Evolutionary conservation across 2,113 vertebrate species (phyloP), one percentile per base, ranked within the genome.

Genomic region (Axis porcinus): DNA sequence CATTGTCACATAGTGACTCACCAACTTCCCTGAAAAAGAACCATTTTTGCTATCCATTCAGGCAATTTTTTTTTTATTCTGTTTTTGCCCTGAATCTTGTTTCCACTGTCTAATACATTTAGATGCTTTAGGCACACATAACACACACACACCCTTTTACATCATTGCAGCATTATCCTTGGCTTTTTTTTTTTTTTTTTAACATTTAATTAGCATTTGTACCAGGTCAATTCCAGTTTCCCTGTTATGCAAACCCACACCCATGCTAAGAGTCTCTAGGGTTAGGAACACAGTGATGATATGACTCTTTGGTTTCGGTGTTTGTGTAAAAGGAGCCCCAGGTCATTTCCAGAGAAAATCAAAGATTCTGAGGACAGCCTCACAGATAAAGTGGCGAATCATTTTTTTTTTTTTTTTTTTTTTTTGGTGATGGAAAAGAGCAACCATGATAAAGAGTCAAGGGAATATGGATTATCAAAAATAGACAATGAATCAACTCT

Each of bases 201-300:
- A 92, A 17, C 52, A 89, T 93, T 96, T 93, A 93, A 96, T 98
- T 98, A 97, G 86, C 94, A 97, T 98, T 95, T 93, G 94, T 97
- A 95, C 95, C 95, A 90, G 95, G 95, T 97, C 96, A 98, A 58
- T 96, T 92, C 89, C 87, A 88, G 93, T 96, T 98, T 96, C 86
- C 86, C 95, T 97, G 96, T 98, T 97, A 95, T 95, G 97, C 94
- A 98, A 98, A 97, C 93, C 98, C 97, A 97, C 96, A 78, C 97
- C 98, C 96, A 95, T 98, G 89, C 83, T 97, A 93, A 91, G 58
- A 96, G 94, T 96, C 94, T 97, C 91, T 47, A 96, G 58, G 55
- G 95, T 97, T 97, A 97, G 97, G 96, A 97, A 96, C 95, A 96
- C 89, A 43, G 91, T 97, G 98, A 97, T 96, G 95, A 97, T 94